phyloP scores from a whole-genome alignment of 2,113 vertebrate species.

The Haemorhous mexicanus region DNA sequence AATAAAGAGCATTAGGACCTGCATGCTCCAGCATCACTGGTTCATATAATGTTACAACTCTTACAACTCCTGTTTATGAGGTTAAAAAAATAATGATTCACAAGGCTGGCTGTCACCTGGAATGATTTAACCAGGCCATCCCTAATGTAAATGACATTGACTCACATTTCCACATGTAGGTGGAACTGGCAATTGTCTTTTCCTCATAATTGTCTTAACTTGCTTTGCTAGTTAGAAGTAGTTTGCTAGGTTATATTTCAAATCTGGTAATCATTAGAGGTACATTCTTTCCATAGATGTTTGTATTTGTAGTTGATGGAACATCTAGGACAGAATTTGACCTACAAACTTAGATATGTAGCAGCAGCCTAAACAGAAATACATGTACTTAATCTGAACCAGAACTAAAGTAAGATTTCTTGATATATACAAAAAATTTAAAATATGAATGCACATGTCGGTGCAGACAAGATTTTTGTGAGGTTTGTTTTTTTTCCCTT shows the following conservation, averaged over 20 bases:
- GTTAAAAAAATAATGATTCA: conserved; percentile 50
- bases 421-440: not conserved
- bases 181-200: conserved; percentile 28
- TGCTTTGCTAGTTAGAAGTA: conserved; percentile 56
- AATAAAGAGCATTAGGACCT: not conserved
- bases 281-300: conserved; percentile 34
- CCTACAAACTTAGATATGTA: not conserved
- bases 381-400: not conserved
- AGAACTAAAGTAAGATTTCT: not conserved
- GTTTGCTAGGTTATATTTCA: conserved; percentile 46
- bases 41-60: not conserved
- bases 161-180: conserved; percentile 38
- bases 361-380: not conserved
- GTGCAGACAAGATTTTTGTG: not conserved
- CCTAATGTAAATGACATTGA: conserved; percentile 12
- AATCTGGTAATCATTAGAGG: conserved; percentile 1
- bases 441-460: not conserved
- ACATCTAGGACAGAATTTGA: conserved; percentile 36
- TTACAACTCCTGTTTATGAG: not conserved
- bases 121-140: conserved; percentile 26
- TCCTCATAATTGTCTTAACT: conserved; percentile 40
- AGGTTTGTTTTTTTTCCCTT: fast-evolving
- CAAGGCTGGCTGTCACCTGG: conserved; percentile 6
- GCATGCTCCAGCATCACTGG: not conserved
- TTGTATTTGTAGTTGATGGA: conserved; percentile 5